Conservation (phyloP, 2,888 invertebrate species). For the Metacarcinus magister region DNA sequence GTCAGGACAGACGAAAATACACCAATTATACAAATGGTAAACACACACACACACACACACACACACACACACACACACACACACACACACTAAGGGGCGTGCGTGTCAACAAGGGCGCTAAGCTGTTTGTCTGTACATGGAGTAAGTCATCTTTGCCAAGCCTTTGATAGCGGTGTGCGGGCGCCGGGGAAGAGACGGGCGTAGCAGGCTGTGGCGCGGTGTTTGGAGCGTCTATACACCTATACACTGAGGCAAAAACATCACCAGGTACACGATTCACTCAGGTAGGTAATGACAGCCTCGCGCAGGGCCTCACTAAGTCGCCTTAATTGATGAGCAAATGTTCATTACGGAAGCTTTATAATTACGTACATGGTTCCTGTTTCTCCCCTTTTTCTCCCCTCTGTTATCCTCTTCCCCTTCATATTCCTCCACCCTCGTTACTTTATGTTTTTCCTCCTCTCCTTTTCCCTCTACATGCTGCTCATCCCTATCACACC, state of each 20-base stretch:
- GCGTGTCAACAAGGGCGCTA: conserved; percentile 18
- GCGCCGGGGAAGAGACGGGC: neutral
- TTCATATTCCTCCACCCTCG: neutral
- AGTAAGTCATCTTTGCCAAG: conserved; percentile 34
- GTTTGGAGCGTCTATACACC: conserved; percentile 21
- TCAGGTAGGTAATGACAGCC: conserved; percentile 42
- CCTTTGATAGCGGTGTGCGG: conserved; percentile 46
- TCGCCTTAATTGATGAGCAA: conserved; percentile 51
- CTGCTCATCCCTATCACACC: conserved; percentile 19
- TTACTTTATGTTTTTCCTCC: conserved; percentile 2
- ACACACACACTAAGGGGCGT: neutral
- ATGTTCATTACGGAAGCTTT: conserved; percentile 42
- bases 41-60: conserved; percentile 38
- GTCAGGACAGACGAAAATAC: neutral
- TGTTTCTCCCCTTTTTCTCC: conserved; percentile 19
- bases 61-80: conserved; percentile 37
- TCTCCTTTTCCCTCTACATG: neutral
- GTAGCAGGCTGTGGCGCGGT: neutral
- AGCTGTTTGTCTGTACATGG: conserved; percentile 2
- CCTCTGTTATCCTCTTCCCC: conserved; percentile 32
- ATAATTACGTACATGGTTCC: conserved; percentile 32
- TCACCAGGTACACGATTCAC: conserved; percentile 27
- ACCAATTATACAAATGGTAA: neutral
- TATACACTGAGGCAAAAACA: conserved; percentile 44
- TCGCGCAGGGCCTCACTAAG: conserved; percentile 33